Base-by-base conservation (phyloP, 1,140 invertebrate genomes). In the Drosophila kikkawai region DNA sequence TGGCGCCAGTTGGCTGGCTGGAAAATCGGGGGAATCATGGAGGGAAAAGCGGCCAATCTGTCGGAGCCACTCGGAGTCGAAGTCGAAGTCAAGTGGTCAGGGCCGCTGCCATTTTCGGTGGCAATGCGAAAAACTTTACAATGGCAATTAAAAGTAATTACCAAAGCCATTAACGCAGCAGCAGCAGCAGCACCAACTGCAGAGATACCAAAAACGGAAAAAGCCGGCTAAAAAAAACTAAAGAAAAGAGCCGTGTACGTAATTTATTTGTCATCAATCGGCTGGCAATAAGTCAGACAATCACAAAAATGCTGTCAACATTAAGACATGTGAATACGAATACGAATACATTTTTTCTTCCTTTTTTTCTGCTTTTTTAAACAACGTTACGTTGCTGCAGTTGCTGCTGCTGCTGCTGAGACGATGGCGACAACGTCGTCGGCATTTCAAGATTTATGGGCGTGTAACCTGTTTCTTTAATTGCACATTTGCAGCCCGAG, bases 391-490 rank as follows among this genome's bases (percentile, higher is more conserved):
- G 34, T 65, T 34, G 65, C 37, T 45, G 42, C 37, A 74, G 50
- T 57, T 29, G 45, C 79, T 45, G 68, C 57, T 64, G 48, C 29
- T 61, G 56, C 59, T 19, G 76, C 63, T 60, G 58, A 70, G 76
- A 68, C 75, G 63, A 75, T 67, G 61, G 55, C 55, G 59, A 65
- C 68, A 51, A 84, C 78, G 74, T 80, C 80, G 81, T 79, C 85
- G 75, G 74, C 78, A 81, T 83, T 78, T 86, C 78, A 86, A 88
- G 84, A 92, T 92, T 92, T 92, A 92, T 91, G 73, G 84, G 67
- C 79, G 86, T 91, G 91, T 92, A 92, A 92, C 91, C 91, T 92
- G 91, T 92, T 92, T 92, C 91, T 92, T 92, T 92, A 92, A 92
- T 92, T 92, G 91, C 91, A 91, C 84, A 91, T 91, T 91, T 91